Conservation (phyloP, 2,888 invertebrate species). For the Phanerotoma sp. region DNA sequence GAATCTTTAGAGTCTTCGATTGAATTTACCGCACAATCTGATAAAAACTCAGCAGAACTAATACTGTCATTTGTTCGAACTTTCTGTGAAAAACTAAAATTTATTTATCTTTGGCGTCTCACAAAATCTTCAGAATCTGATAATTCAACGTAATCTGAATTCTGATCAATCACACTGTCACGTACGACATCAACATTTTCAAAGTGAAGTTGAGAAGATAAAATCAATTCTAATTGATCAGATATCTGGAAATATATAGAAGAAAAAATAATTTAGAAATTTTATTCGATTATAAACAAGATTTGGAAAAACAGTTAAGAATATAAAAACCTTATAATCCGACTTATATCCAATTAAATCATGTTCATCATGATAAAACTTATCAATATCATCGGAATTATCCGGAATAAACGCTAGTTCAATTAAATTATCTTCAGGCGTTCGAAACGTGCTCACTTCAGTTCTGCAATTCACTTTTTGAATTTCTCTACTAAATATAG, state of each 20-base stretch:
- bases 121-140: background rate
- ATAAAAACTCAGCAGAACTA: background rate
- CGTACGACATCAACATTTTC: background rate
- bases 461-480: no score
- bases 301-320: background rate
- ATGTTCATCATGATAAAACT: background rate
- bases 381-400: background rate
- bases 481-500: no score
- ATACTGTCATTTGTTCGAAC: no score
- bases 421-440: background rate
- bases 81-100: no score
- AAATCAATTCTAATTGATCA: background rate
- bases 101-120: background rate
- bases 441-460: no score
- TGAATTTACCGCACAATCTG: background rate
- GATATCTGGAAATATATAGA: background rate
- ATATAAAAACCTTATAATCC: background rate
- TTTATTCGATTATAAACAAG: background rate
- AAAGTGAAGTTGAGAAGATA: background rate
- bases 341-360: background rate
- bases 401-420: background rate
- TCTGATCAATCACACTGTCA: no score
- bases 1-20: background rate
- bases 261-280: background rate
- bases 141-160: background rate